Base-by-base conservation (phyloP, 2,888 invertebrate species). In the Rhingia rostrata region DNA sequence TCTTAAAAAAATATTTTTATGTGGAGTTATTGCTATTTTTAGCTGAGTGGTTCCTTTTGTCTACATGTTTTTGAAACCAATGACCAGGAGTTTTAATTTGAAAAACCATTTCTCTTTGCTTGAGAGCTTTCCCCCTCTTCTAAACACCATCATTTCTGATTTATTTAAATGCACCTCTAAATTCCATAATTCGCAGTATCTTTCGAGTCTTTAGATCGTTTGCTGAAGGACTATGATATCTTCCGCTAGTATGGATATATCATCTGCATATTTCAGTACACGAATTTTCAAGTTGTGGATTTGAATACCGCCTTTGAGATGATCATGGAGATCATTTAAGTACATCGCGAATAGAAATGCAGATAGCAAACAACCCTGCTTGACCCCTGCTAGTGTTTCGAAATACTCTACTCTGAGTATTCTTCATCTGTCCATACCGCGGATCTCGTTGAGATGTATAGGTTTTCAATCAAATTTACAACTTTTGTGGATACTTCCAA, bases 341-440 rank as follows among this genome's bases (percentile, higher is more conserved):
- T 45, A 56, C 6, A 58, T 4, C 1, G 47, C 4, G 45, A 58
- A 69, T 6, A 69, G 30, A n/a, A 69, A 2, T 30, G 33, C 56
- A 0, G 56, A 69, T 32, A 56, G 14, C 4, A 69, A 35, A 10
- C 58, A 69, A 4, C 58, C 69, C 41, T 56, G 47, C 32, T 56
- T 54, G n/a, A 56, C 54, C 3, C 41, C 54, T 22, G 37, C 39
- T 41, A 41, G 0, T 4, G 32, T 67, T 30, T 69, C 56, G n/a
- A 56, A 69, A 1, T 35, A 12, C 14, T 56, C 22, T 30, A n/a
- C n/a, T n/a, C n/a, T n/a, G 22, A 69, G 30, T 56, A 32, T 32
- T 69, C 56, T 39, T 7, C 56, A 22, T 35, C 33, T 7, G 58
- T 45, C 69, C 56, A 69, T 33, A 56, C 56, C 14, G 69, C 56